Conservation (phyloP, 2,888 invertebrate species). For the Scrobipalpa atriplicella region DNA sequence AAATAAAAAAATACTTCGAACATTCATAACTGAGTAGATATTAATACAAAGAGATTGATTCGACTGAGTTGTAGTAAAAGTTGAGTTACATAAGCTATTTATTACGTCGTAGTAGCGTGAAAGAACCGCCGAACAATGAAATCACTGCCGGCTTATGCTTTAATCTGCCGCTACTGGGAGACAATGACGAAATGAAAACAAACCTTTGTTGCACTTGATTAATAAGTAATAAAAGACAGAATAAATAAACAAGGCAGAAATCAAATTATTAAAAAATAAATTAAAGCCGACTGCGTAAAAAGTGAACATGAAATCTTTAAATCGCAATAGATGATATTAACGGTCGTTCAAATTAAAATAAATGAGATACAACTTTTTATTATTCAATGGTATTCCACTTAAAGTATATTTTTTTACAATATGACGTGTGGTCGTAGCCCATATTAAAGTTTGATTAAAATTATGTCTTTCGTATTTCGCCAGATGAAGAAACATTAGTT, state of each 20-base stretch:
- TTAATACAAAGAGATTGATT: constrained; percentile 10
- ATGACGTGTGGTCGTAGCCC: too few relatives aligned
- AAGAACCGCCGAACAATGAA: constrained; percentile 21
- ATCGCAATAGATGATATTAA: too few relatives aligned
- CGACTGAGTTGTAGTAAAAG: constrained; percentile 15
- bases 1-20: not conserved
- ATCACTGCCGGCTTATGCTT: constrained; percentile 8
- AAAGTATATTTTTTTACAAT: too few relatives aligned
- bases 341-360: too few relatives aligned
- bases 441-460: too few relatives aligned
- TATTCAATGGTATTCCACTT: too few relatives aligned
- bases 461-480: too few relatives aligned
- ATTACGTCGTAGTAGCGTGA: not conserved
- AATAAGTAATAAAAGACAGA: constrained; percentile 25
- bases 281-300: too few relatives aligned
- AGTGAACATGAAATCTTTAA: too few relatives aligned
- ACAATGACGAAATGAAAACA: constrained; percentile 14
- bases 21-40: not conserved
- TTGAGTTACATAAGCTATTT: constrained; percentile 21
- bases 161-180: constrained; percentile 3
- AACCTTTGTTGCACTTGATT: constrained; percentile 29
- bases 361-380: too few relatives aligned
- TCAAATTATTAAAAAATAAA: too few relatives aligned
- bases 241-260: constrained; percentile 12
- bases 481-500: too few relatives aligned